These are phyloP conservation scores for Stenchaetothrips biformis DNA, from an alignment of 2,888 invertebrate genomes.

Conservation along the genomic window DNA sequence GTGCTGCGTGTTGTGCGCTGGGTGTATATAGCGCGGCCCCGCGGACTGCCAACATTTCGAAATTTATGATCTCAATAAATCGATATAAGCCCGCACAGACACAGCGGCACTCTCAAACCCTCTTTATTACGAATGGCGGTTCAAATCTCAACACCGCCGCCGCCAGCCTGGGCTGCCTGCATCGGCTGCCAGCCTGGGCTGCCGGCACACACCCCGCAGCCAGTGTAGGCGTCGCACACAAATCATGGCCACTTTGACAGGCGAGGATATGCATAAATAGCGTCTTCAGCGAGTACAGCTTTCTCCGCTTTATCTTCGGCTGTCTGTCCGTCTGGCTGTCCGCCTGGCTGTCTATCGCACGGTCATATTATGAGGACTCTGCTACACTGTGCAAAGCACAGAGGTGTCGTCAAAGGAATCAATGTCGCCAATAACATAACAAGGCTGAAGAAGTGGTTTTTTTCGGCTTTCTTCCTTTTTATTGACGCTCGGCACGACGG, in stretches of 20 bases:
- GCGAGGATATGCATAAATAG: constrained; percentile 20
- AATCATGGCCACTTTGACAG: constrained; percentile 16
- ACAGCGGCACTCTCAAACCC: not conserved
- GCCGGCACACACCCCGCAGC: not conserved
- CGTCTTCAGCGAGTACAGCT: not conserved
- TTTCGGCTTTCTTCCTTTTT: not conserved
- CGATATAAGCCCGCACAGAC: not conserved
- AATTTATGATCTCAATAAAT: constrained; percentile 18
- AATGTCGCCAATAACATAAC: not conserved
- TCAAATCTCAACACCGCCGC: not conserved
- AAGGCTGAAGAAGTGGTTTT: not conserved
- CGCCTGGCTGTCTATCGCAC: too few relatives aligned
- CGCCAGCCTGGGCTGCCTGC: not conserved
- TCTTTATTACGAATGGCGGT: constrained; percentile 1
- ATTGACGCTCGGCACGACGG: not conserved
- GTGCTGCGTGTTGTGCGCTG: too few relatives aligned
- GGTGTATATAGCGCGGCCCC: not conserved
- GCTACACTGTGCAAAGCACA: too few relatives aligned
- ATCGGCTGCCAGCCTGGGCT: not conserved
- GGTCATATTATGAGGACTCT: too few relatives aligned
- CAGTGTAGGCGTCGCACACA: not conserved
- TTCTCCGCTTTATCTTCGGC: too few relatives aligned
- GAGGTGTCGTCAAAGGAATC: not conserved
- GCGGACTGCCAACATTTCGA: not conserved
- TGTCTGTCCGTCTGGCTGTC: too few relatives aligned